Evolutionary conservation across 2,797 vertebrate genomes (phyloP).

Genomic region (Rhinichthys osculus): DNA sequence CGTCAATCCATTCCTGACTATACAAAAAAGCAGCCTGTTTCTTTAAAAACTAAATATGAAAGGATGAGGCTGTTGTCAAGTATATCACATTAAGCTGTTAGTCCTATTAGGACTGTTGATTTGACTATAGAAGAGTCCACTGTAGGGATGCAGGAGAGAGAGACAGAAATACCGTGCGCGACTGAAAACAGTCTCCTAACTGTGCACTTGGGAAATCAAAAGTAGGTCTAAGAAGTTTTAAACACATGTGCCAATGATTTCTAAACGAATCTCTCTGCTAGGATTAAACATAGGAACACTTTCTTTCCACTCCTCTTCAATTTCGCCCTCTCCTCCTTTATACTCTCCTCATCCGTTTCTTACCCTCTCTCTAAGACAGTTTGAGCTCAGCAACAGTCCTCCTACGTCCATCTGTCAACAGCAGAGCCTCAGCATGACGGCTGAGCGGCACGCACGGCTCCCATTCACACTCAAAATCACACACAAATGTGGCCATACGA

Average conservation of each 20-base stretch:
- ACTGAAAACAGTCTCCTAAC: constrained; percentile 29
- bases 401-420: constrained; percentile 84
- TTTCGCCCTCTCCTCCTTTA: constrained; percentile 58
- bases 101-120: constrained; percentile 72
- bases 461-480: constrained; percentile 66
- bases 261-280: constrained; percentile 45
- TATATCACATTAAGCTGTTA: constrained; percentile 77
- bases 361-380: constrained; percentile 63
- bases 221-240: constrained; percentile 69
- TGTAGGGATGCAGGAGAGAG: constrained; percentile 14
- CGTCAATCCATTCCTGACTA: neutral
- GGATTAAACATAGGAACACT: constrained; percentile 38
- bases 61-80: constrained; percentile 66
- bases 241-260: constrained; percentile 63
- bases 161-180: constrained; percentile 10
- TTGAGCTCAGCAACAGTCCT: constrained; percentile 78
- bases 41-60: constrained; percentile 46
- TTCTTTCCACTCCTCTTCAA: constrained; percentile 28
- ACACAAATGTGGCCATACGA: constrained; percentile 18
- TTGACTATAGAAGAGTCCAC: neutral
- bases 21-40: neutral
- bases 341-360: constrained; percentile 52
- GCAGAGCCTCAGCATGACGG: constrained; percentile 70
- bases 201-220: constrained; percentile 62
- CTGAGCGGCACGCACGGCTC: constrained; percentile 58